Conservation (phyloP, 2,797 vertebrate genomes). For the Lates japonicus region DNA sequence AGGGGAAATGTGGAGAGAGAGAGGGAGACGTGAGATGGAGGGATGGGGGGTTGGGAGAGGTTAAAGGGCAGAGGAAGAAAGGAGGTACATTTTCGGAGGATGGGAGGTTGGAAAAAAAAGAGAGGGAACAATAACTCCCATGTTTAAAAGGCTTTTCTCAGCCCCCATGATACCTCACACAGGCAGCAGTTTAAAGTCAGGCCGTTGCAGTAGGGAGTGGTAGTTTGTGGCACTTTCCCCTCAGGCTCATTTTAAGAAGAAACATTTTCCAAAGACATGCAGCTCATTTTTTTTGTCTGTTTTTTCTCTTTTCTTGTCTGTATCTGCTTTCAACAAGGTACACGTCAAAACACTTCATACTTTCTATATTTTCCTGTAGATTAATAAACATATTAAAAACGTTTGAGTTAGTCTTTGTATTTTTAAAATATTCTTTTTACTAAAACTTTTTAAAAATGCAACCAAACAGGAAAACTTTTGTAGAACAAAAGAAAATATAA, state of each 20-base stretch:
- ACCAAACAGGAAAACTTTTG: neutral
- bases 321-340: neutral
- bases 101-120: constrained; percentile 85
- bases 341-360: neutral
- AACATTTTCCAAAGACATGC: constrained; percentile 56
- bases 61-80: constrained; percentile 90
- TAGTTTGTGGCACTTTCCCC: constrained; percentile 54
- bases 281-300: neutral
- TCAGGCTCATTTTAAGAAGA: constrained; percentile 51
- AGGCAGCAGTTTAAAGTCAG: constrained; percentile 72
- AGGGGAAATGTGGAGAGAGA: constrained; percentile 73
- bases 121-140: constrained; percentile 84
- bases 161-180: constrained; percentile 75
- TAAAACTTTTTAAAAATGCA: neutral
- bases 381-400: constrained; percentile 18
- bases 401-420: neutral
- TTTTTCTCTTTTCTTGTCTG: constrained; percentile 6
- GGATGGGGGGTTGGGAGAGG: constrained; percentile 85
- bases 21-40: constrained; percentile 71
- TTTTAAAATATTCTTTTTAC: neutral
- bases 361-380: neutral
- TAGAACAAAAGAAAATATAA: constrained; percentile 15
- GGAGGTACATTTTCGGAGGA: constrained; percentile 89
- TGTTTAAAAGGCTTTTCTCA: constrained; percentile 81
- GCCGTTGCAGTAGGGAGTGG: constrained; percentile 53